These are phyloP conservation scores for Thalassophryne amazonica DNA, from an alignment of 2,797 vertebrate species.

Conservation along the genomic window DNA sequence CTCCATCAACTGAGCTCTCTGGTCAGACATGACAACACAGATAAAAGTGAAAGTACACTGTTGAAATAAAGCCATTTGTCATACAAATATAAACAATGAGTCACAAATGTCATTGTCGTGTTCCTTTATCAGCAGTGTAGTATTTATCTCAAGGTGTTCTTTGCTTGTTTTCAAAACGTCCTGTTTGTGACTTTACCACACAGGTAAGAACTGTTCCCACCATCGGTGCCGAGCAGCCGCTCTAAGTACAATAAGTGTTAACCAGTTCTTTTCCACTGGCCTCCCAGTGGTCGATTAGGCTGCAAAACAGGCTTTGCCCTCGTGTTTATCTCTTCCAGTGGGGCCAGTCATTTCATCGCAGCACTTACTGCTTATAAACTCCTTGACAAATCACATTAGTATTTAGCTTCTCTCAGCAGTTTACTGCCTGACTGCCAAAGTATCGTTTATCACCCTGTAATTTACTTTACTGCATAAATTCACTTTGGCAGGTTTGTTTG, in stretches of 20 bases:
- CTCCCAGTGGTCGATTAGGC: conserved; percentile 48
- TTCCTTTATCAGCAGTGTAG: conserved; percentile 41
- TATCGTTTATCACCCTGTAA: conserved; percentile 79
- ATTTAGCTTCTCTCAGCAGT: conserved; percentile 80
- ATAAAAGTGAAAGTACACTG: too few species aligned
- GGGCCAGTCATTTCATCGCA: conserved; percentile 77
- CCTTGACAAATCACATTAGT: conserved; percentile 78
- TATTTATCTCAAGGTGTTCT: conserved; percentile 42
- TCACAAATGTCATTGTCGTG: too few species aligned
- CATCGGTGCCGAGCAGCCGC: conserved; percentile 1
- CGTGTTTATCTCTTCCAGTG: conserved; percentile 72
- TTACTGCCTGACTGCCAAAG: conserved; percentile 72
- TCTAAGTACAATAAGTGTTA: conserved; percentile 25
- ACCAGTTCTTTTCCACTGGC: conserved; percentile 41
- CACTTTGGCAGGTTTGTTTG: conserved; percentile 65
- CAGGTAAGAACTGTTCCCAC: conserved; percentile 12
- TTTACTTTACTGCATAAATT: conserved; percentile 77
- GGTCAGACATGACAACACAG: too few species aligned
- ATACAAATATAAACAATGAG: too few species aligned
- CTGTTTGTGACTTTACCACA: conserved; percentile 5
- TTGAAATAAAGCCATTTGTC: too few species aligned
- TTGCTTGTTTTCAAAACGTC: conserved; percentile 4
- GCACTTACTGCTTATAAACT: conserved; percentile 82
- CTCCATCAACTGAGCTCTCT: too few species aligned
- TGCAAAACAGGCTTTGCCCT: conserved; percentile 60